These are phyloP conservation scores for Phalera bucephala DNA, from an alignment of 2,888 invertebrate species.

Conservation along the genomic window DNA sequence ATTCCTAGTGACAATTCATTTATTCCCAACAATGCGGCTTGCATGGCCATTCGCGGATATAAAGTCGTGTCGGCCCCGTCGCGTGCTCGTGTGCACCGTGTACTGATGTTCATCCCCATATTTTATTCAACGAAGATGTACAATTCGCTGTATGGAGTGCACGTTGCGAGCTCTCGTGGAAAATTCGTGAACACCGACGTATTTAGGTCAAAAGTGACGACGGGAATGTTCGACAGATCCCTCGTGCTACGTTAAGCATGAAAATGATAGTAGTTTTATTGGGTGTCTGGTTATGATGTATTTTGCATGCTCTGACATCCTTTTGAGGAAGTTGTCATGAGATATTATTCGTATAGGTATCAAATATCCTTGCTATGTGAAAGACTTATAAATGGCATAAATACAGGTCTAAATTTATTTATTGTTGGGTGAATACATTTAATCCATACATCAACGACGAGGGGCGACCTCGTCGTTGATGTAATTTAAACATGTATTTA, in stretches of 20 bases:
- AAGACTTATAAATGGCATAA: too few relatives aligned
- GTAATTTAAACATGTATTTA: too few relatives aligned
- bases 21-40: not conserved
- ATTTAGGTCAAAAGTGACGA: not conserved
- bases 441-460: too few relatives aligned
- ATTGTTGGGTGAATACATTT: too few relatives aligned
- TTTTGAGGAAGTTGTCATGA: not conserved
- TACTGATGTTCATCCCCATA: not conserved
- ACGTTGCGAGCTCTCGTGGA: not conserved
- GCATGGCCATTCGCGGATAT: not conserved
- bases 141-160: not conserved
- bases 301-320: not conserved
- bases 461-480: too few relatives aligned
- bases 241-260: not conserved
- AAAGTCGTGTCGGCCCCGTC: constrained; percentile 1
- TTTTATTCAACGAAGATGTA: constrained; percentile 1
- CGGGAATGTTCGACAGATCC: not conserved
- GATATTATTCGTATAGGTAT: too few relatives aligned
- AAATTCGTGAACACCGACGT: not conserved
- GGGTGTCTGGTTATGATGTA: not conserved
- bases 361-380: too few relatives aligned
- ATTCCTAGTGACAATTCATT: not conserved
- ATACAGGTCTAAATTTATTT: too few relatives aligned
- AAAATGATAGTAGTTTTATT: constrained; percentile 1
- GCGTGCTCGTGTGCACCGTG: not conserved